phyloP scores from a whole-genome alignment of 2,797 vertebrate species.

The Alectoris magna region DNA sequence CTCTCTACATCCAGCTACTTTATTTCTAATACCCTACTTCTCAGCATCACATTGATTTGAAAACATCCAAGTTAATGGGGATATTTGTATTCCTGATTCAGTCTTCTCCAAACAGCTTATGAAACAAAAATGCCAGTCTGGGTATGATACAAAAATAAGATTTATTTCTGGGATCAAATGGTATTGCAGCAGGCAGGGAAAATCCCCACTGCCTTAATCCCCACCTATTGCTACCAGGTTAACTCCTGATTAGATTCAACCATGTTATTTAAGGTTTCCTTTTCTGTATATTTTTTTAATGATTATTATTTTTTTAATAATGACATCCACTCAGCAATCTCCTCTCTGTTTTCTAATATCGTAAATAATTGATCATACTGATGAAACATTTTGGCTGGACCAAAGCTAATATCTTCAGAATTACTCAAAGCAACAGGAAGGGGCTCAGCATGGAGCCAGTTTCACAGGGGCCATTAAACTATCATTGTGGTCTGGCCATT shows the following conservation, averaged over 20 bases:
- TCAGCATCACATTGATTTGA: neutral
- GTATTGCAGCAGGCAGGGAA: neutral
- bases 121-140: neutral
- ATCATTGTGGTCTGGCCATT: conserved; percentile 72
- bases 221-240: neutral
- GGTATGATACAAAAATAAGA: neutral
- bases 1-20: neutral
- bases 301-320: conserved; percentile 19
- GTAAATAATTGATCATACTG: conserved; percentile 83
- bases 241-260: conserved; percentile 44
- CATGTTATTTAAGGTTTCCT: conserved; percentile 39
- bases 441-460: conserved; percentile 50
- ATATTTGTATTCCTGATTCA: neutral
- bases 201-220: neutral
- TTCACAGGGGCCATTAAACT: conserved; percentile 76
- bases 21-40: neutral
- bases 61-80: neutral
- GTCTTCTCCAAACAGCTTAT: neutral
- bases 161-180: conserved; percentile 6
- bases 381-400: conserved; percentile 74
- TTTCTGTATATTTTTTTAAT: too few relatives aligned
- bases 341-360: conserved; percentile 67
- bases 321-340: conserved; percentile 68
- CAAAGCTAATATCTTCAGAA: conserved; percentile 72
- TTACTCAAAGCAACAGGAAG: conserved; percentile 67